Evolutionary conservation across 2,113 vertebrate genomes (phyloP).

Genomic region (Aspidoscelis tigris): DNA sequence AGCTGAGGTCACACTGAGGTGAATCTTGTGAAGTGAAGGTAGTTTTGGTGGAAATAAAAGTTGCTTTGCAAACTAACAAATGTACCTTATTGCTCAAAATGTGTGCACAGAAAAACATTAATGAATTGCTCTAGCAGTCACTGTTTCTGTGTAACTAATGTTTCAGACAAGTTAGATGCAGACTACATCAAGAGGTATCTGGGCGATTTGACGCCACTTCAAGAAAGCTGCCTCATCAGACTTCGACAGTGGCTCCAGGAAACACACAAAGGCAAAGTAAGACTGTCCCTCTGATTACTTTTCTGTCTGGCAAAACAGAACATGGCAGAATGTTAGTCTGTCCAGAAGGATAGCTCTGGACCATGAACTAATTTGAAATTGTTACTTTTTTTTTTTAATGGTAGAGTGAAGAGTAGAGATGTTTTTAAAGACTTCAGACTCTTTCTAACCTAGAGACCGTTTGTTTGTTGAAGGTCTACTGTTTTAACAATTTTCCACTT

Average conservation of each 20-base stretch:
- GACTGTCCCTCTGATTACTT: conserved; percentile 4
- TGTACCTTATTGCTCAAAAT: not conserved
- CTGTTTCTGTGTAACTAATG: not conserved
- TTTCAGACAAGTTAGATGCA: conserved; percentile 91
- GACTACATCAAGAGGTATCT: conserved; percentile 97
- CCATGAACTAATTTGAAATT: conserved; percentile 32
- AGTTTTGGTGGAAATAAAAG: not conserved
- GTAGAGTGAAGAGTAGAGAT: not conserved
- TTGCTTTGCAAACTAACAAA: not conserved
- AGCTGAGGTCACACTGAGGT: accelerated
- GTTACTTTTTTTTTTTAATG: conserved; percentile 43
- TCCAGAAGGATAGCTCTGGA: not conserved
- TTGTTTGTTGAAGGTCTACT: not conserved
- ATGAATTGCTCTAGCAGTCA: not conserved
- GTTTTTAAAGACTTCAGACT: not conserved
- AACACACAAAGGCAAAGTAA: conserved; percentile 95
- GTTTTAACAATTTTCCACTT: not conserved
- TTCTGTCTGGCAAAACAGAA: not conserved
- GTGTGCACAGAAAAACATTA: not conserved
- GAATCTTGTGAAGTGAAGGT: not conserved
- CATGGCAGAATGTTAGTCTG: conserved; percentile 1
- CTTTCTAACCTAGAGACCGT: not conserved
- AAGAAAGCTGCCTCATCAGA: conserved; percentile 96
- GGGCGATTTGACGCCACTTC: conserved; percentile 92
- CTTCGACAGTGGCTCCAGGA: conserved; percentile 96